Base-by-base conservation (phyloP, 2,797 vertebrate species). In the Sebastes oblongus region DNA sequence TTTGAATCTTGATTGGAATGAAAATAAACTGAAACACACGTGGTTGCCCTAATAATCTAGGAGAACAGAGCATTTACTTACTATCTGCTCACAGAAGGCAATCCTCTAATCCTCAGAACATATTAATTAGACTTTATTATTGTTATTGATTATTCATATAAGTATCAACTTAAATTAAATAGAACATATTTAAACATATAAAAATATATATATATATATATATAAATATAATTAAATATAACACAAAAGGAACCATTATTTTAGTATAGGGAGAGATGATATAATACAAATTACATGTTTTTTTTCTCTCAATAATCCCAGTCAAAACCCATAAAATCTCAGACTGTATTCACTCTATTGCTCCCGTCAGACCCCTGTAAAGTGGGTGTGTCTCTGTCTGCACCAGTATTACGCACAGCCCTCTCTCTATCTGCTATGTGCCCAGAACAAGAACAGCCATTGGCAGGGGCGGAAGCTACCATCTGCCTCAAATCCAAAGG, bases 391-490 rank as follows among this genome's bases (percentile, higher is more conserved):
- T 54, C 81, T 88, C 52, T 73, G 71, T 76, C 89, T 94, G 91
- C 90, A 90, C 42, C 93, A 93, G 68, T 78, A 52, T 91, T 84
- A 89, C 54, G 52, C 83, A 86, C 82, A 86, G 36, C 78, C 80
- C 64, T 84, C 84, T 77, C 75, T 88, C 42, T 66, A 27, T 83
- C 85, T 83, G 83, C 3, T 87, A 3, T 88, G 86, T 80, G 80
- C 58, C 22, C 65, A 65, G 84, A 83, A 30, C 59, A 73, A 84
- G 75, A 80, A 22, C 82, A 88, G 84, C 83, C 72, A 78, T 75
- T 81, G 82, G 46, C 22, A 25, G 67, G 61, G 30, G 74, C 16
- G 92, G 95, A 93, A 55, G 66, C 42, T 94, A 96, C 96, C 95
- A 96, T 92, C 80, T 91, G n/a, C 10, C 60, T 66, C 52, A 29